phyloP scores from a whole-genome alignment of 2,797 vertebrate species.

The Helarctos malayanus region DNA sequence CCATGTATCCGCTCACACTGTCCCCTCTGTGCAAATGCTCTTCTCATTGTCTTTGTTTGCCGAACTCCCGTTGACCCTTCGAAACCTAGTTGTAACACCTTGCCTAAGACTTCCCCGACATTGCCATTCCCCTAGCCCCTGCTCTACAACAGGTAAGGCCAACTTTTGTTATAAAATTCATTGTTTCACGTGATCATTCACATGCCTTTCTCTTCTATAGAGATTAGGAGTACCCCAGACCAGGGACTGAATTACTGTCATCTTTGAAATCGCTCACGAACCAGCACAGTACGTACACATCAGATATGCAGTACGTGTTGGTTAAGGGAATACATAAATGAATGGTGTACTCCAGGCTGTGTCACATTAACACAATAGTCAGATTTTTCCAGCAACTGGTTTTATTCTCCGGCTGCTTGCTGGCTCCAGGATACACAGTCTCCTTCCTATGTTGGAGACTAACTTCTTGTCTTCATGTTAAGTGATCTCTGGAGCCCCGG shows the following conservation, averaged over 20 bases:
- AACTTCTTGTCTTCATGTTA: background rate
- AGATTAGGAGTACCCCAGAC: background rate
- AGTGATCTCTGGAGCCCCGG: background rate
- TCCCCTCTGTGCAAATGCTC: background rate
- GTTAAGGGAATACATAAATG: background rate
- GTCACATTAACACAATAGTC: background rate
- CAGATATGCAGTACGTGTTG: background rate
- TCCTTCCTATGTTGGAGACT: background rate
- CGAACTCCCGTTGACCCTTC: background rate
- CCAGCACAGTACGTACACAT: background rate
- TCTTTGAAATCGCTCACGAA: conserved; percentile 19
- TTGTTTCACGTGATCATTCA: background rate
- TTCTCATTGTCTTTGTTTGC: background rate
- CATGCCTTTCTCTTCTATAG: background rate
- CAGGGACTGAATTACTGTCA: background rate
- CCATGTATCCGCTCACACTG: rapidly evolving
- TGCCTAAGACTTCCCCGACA: background rate
- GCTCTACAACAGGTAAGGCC: background rate
- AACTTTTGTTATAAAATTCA: no score
- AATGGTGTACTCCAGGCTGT: background rate
- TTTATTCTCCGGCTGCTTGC: background rate
- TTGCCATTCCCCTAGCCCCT: background rate
- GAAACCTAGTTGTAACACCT: background rate
- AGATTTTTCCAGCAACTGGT: background rate
- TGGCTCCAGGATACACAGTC: background rate